Base-by-base conservation (phyloP, 1,140 invertebrate species). In the Formica exsecta region DNA sequence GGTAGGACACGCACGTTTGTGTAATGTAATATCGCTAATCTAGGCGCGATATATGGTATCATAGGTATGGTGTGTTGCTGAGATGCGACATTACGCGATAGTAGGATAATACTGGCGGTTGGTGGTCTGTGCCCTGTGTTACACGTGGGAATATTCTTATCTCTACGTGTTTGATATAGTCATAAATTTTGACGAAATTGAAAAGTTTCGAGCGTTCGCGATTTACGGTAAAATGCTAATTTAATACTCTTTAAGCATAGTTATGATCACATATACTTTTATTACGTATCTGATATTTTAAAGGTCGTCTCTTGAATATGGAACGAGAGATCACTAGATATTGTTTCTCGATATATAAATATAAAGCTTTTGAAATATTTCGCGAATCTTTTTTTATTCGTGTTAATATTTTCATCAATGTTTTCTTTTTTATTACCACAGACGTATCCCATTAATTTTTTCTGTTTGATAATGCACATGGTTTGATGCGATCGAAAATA, bases 1-100 rank as follows among this genome's bases (percentile, higher is more conserved):
- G 68, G 65, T 29, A 74, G 48, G 73, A 83, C 68, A 73, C 66
- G 32, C 68, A 38, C 79, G 38, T 83, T 61, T 73, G 79, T 57
- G 68, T 74, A 83, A 83, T 9, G 68, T 74, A 74, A 83, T 83
- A 83, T 74, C 51, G 65, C 79, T 83, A 83, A 83, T 83, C 68
- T 83, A 29, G 38, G 54, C 22, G 68, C 54, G 68, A 83, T 83
- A 73, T 83, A 68, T 54, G 44, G 76, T 68, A 71, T 59, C 79
- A 22, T 25, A 38, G 4, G 19, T 32, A 61, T 38, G 51, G 51
- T 36, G 22, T 13, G 29, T 19, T 25, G 19, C 68, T 57, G 79
- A 51, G 48, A 83, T 83, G 54, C 38, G 79, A 83, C 68, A 83
- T 83, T 74, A 61, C 38, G 48, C 48, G 79, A 83, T 73, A 81